Percentiles rank a stretch among this genome's conserved stretches.
These are phyloP conservation scores for Stenodera caucasica DNA, from an alignment of 2,888 invertebrate species.

Conservation along the genomic window DNA sequence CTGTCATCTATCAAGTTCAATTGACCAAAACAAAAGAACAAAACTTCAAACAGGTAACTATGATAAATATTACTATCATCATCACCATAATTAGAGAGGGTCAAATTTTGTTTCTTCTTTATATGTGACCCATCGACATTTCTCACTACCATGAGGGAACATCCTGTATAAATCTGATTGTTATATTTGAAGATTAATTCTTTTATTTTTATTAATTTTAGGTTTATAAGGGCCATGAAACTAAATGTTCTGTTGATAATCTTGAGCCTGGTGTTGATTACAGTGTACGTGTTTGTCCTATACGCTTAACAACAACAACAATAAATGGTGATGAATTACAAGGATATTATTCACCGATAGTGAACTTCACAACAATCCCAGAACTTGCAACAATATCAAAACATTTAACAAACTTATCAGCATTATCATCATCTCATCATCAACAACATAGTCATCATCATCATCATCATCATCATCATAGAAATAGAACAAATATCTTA, in stretches of 20 bases:
- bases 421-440: no score
- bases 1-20: slow-evolving; percentile 76
- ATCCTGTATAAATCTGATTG: neutral
- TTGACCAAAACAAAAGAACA: slow-evolving; percentile 63
- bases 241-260: slow-evolving; percentile 66
- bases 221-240: slow-evolving; percentile 69
- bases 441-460: slow-evolving; percentile 26
- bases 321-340: slow-evolving; percentile 64
- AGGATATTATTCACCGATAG: slow-evolving; percentile 71
- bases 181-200: neutral
- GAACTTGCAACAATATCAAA: slow-evolving; percentile 54
- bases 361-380: slow-evolving; percentile 61
- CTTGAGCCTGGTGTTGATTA: slow-evolving; percentile 77
- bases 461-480: slow-evolving; percentile 34
- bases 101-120: slow-evolving; percentile 6
- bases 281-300: slow-evolving; percentile 75
- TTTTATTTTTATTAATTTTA: slow-evolving; percentile 45
- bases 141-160: no score
- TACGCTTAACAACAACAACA: slow-evolving; percentile 66
- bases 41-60: slow-evolving; percentile 65
- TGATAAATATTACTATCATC: slow-evolving; percentile 4
- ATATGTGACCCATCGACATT: slow-evolving; percentile 8
- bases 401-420: slow-evolving; percentile 35
- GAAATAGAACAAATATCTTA: slow-evolving; percentile 33
- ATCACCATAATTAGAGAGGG: slow-evolving; percentile 7